Percentiles rank a stretch among this genome's conserved stretches.
Evolutionary conservation across 1,140 invertebrate species (phyloP).

Genomic region (Hormaphis cornu): DNA sequence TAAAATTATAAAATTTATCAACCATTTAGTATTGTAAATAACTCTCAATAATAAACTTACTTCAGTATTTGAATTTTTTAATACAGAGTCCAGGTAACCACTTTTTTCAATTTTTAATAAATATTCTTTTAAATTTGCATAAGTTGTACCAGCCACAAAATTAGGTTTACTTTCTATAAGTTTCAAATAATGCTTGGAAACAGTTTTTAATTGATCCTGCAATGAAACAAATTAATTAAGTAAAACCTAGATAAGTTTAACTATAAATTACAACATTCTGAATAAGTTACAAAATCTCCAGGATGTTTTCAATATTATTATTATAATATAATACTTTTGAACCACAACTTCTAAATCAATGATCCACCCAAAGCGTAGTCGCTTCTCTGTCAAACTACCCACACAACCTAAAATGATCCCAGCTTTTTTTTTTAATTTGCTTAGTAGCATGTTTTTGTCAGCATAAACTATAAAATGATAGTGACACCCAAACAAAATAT

Average conservation of each 20-base stretch:
- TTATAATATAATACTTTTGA: too few species aligned
- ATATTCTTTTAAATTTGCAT: conserved; percentile 12
- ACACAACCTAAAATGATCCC: too few species aligned
- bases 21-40: background rate
- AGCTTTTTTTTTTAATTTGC: too few species aligned
- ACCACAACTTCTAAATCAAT: too few species aligned
- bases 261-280: too few species aligned
- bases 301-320: too few species aligned
- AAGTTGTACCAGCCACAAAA: conserved; percentile 5
- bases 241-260: background rate
- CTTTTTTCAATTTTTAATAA: conserved; percentile 25
- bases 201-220: conserved; percentile 11
- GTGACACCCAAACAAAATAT: too few species aligned
- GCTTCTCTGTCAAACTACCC: too few species aligned
- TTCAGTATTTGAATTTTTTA: background rate
- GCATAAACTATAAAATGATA: too few species aligned
- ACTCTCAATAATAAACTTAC: background rate
- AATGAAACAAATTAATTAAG: background rate
- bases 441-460: too few species aligned
- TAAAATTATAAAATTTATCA: background rate
- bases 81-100: conserved; percentile 4
- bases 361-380: too few species aligned
- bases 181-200: conserved; percentile 14
- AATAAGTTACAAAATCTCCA: too few species aligned
- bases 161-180: conserved; percentile 14